A percentile compares a stretch with the other conserved stretches of the same genome.
These are phyloP conservation scores for Podarcis lilfordi DNA, from an alignment of 2,797 vertebrate genomes.

Conservation along the genomic window DNA sequence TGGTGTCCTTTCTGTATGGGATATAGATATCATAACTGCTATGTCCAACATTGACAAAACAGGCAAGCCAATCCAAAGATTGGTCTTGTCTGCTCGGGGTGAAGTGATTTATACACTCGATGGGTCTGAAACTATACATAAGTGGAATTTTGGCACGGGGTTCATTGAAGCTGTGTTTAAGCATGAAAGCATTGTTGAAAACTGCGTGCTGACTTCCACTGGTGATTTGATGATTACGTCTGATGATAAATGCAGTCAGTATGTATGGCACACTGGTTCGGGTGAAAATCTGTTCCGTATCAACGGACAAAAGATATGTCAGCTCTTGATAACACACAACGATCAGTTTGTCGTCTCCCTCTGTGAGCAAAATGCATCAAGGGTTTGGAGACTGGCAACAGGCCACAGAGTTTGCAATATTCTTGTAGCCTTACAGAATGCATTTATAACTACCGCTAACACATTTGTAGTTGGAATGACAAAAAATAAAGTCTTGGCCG, in stretches of 20 bases:
- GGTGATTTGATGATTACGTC: slow-evolving; percentile 97
- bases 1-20: slow-evolving; percentile 98
- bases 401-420: slow-evolving; percentile 99
- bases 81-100: slow-evolving; percentile 92
- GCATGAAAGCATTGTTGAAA: slow-evolving; percentile 94
- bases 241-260: slow-evolving; percentile 96
- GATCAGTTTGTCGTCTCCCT: slow-evolving; percentile 99
- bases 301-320: slow-evolving; percentile 94
- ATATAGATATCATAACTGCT: slow-evolving; percentile 99
- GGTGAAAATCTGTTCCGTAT: slow-evolving; percentile 98
- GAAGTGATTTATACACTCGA: slow-evolving; percentile 97
- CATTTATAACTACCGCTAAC: slow-evolving; percentile 96
- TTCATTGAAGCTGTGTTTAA: slow-evolving; percentile 98
- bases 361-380: slow-evolving; percentile 96
- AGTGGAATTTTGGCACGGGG: slow-evolving; percentile 97
- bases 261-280: slow-evolving; percentile 94
- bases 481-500: slow-evolving; percentile 96
- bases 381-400: slow-evolving; percentile 96
- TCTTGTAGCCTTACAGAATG: slow-evolving; percentile 94
- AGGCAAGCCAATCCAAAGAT: slow-evolving; percentile 91
- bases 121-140: slow-evolving; percentile 95
- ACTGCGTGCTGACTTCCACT: slow-evolving; percentile 94
- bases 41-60: slow-evolving; percentile 99
- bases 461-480: slow-evolving; percentile 96
- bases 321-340: slow-evolving; percentile 97